These are phyloP conservation scores for Tubiluchus corallicola DNA, from an alignment of 2,888 invertebrate species.

Conservation along the genomic window DNA sequence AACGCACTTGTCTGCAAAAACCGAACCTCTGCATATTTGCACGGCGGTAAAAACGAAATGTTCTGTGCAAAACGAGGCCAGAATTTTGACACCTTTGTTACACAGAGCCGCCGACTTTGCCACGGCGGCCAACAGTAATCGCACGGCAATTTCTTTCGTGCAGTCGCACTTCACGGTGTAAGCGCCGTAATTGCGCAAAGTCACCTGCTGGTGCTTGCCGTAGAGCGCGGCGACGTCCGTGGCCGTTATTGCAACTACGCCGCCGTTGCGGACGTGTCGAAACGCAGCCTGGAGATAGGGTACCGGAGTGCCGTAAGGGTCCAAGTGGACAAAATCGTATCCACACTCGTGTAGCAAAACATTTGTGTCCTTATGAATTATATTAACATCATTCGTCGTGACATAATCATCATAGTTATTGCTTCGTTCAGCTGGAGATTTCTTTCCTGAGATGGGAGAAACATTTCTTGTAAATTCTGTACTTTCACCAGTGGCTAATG, in stretches of 20 bases:
- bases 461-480: too few species aligned
- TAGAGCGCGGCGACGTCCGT: constrained; percentile 23
- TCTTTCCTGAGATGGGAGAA: constrained; percentile 13
- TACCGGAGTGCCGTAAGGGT: constrained; percentile 18
- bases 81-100: constrained; percentile 22
- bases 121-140: constrained; percentile 20
- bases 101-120: constrained; percentile 22
- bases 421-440: constrained; percentile 15
- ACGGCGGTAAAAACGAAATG: constrained; percentile 21
- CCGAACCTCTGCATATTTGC: constrained; percentile 17
- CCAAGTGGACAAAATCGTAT: constrained; percentile 21
- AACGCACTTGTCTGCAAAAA: constrained; percentile 16
- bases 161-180: constrained; percentile 22
- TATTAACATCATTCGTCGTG: constrained; percentile 14
- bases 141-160: constrained; percentile 21
- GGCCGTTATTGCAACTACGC: constrained; percentile 20
- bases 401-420: not conserved
- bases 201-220: constrained; percentile 18
- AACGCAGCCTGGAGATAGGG: constrained; percentile 21
- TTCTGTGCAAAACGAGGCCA: constrained; percentile 18
- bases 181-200: constrained; percentile 20
- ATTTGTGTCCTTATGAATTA: constrained; percentile 15
- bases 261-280: constrained; percentile 19
- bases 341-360: constrained; percentile 18
- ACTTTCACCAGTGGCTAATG: not conserved